Evolutionary conservation across 2,888 invertebrate species (phyloP).

Genomic region (Geotrupes spiniger): DNA sequence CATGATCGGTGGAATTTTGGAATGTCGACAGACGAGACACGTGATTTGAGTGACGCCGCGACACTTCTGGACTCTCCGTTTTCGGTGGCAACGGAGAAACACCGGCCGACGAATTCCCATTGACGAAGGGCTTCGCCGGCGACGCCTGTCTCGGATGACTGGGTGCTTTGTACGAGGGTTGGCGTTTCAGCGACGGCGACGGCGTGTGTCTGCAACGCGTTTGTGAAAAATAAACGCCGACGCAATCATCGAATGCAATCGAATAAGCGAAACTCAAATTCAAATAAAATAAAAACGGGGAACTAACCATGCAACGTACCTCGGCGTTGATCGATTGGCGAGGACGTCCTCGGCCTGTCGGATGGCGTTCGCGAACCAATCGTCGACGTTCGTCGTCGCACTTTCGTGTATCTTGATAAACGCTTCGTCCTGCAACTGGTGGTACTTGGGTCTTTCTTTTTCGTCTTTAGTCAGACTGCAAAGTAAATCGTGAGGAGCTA

Average conservation of each 20-base stretch:
- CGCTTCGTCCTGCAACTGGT: constrained; percentile 80
- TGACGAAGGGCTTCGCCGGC: constrained; percentile 29
- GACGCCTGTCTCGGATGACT: constrained; percentile 27
- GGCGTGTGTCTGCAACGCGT: constrained; percentile 33
- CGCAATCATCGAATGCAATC: too few species aligned
- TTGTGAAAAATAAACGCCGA: constrained; percentile 10
- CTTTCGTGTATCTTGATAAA: constrained; percentile 81
- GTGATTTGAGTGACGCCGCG: constrained; percentile 33
- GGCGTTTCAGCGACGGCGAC: constrained; percentile 25
- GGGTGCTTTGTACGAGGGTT: constrained; percentile 19
- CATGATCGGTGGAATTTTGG: constrained; percentile 28
- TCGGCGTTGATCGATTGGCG: constrained; percentile 49
- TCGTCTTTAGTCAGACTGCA: constrained; percentile 89
- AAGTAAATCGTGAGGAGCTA: not conserved
- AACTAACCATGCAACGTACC: constrained; percentile 53
- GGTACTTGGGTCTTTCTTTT: constrained; percentile 90
- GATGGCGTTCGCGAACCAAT: constrained; percentile 76
- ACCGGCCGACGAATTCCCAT: constrained; percentile 29
- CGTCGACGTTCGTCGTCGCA: constrained; percentile 66
- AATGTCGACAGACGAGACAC: constrained; percentile 41
- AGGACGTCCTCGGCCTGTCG: constrained; percentile 47
- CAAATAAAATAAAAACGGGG: constrained; percentile 27
- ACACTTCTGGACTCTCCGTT: not conserved
- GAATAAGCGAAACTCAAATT: too few species aligned
- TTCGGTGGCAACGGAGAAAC: constrained; percentile 9